Percentiles rank a stretch among this genome's conserved stretches.
These are phyloP conservation scores for Oncorhynchus keta DNA, from an alignment of 2,113 vertebrate genomes.

Conservation along the genomic window DNA sequence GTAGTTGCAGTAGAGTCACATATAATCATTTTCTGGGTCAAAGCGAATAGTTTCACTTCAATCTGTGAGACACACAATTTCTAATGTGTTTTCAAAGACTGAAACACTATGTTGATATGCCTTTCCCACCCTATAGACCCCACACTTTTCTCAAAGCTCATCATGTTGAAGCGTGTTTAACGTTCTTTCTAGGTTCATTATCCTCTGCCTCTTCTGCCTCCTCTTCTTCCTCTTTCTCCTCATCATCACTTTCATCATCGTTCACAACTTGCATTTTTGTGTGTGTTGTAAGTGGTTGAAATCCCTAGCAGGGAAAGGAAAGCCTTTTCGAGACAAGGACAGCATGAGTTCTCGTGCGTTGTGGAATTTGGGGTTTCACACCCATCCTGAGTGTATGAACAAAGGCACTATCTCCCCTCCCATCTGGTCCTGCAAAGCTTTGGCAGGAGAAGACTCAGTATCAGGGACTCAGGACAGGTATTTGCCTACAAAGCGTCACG, in stretches of 20 bases:
- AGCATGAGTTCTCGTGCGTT: slow-evolving; percentile 37
- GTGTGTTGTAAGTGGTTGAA: neutral
- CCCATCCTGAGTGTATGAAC: slow-evolving; percentile 53
- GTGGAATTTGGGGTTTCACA: slow-evolving; percentile 64
- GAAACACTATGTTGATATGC: too few species aligned
- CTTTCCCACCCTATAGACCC: too few species aligned
- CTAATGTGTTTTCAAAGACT: slow-evolving; percentile 39
- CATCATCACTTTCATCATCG: neutral
- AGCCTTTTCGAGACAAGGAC: neutral
- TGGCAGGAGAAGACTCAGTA: slow-evolving; percentile 49
- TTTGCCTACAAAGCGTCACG: slow-evolving; percentile 64
- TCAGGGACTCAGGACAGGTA: slow-evolving; percentile 61
- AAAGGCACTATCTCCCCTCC: slow-evolving; percentile 63
- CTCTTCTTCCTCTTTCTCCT: too few species aligned
- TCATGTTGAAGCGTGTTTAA: neutral
- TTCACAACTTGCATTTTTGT: slow-evolving; percentile 18
- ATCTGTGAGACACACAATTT: slow-evolving; percentile 25
- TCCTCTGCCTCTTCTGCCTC: slow-evolving; percentile 3
- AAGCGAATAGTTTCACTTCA: slow-evolving; percentile 33
- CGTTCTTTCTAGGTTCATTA: slow-evolving; percentile 7
- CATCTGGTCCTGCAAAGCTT: slow-evolving; percentile 60
- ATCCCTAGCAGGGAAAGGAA: neutral
- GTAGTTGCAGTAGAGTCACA: slow-evolving; percentile 22
- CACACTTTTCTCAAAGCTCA: neutral
- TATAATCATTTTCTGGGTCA: slow-evolving; percentile 19